Percentiles rank a stretch among this genome's conserved stretches.
These are phyloP conservation scores for Streblospio benedicti DNA, from an alignment of 1,140 invertebrate species.

Conservation along the genomic window DNA sequence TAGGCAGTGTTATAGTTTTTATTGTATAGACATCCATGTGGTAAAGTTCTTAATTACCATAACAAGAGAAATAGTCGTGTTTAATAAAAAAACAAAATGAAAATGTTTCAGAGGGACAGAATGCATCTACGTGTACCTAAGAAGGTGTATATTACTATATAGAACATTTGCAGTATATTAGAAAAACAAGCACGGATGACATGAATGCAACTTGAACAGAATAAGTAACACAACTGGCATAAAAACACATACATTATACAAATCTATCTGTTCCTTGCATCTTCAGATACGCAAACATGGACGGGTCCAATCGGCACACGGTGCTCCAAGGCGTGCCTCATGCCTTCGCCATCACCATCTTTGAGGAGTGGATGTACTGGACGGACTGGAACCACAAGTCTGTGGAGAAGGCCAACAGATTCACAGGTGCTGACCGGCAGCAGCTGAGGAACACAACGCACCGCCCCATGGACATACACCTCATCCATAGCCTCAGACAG, in stretches of 20 bases:
- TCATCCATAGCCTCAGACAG: constrained; percentile 74
- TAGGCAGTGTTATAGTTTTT: too few relatives aligned
- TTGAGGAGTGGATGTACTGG: constrained; percentile 92
- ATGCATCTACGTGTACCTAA: too few relatives aligned
- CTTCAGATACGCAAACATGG: constrained; percentile 60
- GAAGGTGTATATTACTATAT: too few relatives aligned
- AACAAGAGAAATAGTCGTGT: too few relatives aligned
- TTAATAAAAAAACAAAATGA: too few relatives aligned
- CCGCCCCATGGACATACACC: constrained; percentile 82
- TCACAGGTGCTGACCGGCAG: constrained; percentile 87
- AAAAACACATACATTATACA: neutral
- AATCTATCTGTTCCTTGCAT: neutral
- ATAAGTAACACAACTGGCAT: too few relatives aligned
- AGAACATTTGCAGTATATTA: too few relatives aligned
- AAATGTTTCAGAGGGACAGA: too few relatives aligned
- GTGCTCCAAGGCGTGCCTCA: constrained; percentile 70
- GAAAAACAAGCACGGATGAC: too few relatives aligned
- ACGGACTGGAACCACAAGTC: constrained; percentile 86
- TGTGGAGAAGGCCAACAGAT: constrained; percentile 92
- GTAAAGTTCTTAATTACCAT: too few relatives aligned
- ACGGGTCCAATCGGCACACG: constrained; percentile 65
- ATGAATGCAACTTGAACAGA: too few relatives aligned
- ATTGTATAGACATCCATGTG: too few relatives aligned
- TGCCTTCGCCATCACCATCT: constrained; percentile 90
- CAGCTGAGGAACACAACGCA: constrained; percentile 87